Percentiles rank a stretch among this genome's conserved stretches.
phyloP scores from a whole-genome alignment of 2,113 vertebrate genomes.

The Aramus guarauna region DNA sequence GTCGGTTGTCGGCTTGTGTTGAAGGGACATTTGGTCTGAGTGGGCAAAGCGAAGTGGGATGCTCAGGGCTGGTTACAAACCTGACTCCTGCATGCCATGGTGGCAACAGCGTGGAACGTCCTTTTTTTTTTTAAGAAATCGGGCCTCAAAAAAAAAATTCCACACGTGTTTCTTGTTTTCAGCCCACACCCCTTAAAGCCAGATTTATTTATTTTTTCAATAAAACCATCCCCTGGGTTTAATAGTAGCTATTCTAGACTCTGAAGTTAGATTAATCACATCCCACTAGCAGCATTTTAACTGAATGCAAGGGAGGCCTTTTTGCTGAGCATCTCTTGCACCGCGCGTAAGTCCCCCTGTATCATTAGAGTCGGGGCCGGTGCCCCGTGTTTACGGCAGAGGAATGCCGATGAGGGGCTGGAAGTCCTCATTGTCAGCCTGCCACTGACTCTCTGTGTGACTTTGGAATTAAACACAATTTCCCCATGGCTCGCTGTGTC shows the following conservation, averaged over 20 bases:
- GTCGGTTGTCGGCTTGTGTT: background rate
- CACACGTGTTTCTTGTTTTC: background rate
- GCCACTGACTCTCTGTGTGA: slow-evolving; percentile 58
- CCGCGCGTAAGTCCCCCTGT: background rate
- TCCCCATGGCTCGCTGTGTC: slow-evolving; percentile 59
- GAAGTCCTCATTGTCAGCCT: slow-evolving; percentile 60
- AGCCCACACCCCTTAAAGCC: background rate
- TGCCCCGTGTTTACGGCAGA: slow-evolving; percentile 25
- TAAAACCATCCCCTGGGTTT: slow-evolving; percentile 30
- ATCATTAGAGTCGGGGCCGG: background rate
- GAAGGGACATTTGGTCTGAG: background rate
- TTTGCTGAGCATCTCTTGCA: background rate
- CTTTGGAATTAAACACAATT: slow-evolving; percentile 70
- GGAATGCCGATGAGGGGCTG: slow-evolving; percentile 52
- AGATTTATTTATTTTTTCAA: slow-evolving; percentile 22
- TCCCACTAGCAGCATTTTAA: slow-evolving; percentile 32
- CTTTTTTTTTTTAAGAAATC: background rate
- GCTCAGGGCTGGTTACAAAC: background rate
- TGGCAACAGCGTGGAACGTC: rapidly evolving
- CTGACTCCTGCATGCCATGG: background rate
- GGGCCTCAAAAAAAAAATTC: background rate
- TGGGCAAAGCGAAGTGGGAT: background rate
- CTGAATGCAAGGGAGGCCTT: background rate
- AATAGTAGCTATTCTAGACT: slow-evolving; percentile 6
- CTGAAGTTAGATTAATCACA: slow-evolving; percentile 36